A percentile compares a stretch with the other conserved stretches of the same genome.
Conservation (phyloP, 2,113 vertebrate species). For the Bubo blakistoni region DNA sequence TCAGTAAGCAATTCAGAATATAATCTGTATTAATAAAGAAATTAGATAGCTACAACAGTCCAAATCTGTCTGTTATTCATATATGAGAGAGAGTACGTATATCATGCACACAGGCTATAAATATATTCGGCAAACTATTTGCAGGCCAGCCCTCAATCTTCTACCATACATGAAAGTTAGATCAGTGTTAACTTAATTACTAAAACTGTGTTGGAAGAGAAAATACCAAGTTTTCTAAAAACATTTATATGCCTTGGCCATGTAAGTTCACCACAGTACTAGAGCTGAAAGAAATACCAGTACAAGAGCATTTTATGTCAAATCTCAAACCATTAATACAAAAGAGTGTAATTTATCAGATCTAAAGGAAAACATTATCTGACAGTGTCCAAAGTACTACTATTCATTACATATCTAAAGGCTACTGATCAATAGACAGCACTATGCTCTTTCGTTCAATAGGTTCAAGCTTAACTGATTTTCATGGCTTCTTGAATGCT, state of each 20-base stretch:
- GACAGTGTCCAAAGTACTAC: constrained; percentile 39
- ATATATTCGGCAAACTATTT: neutral
- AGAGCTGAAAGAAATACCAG: neutral
- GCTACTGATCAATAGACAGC: constrained; percentile 52
- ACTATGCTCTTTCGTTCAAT: constrained; percentile 42
- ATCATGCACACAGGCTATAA: neutral
- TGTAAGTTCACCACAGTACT: neutral
- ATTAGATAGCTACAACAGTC: neutral
- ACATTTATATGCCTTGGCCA: neutral
- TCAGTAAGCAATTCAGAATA: neutral
- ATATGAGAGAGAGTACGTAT: neutral
- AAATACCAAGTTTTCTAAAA: neutral
- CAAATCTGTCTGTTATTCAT: neutral
- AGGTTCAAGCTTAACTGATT: constrained; percentile 66
- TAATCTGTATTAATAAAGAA: neutral
- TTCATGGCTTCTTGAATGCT: constrained; percentile 63
- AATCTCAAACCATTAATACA: neutral
- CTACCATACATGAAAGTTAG: neutral
- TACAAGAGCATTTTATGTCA: neutral
- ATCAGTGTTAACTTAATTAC: neutral
- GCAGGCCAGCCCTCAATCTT: neutral
- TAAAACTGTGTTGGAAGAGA: neutral
- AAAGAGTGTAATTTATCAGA: constrained; percentile 63
- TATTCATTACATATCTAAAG: constrained; percentile 65
- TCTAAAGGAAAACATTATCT: constrained; percentile 50